A percentile compares a stretch with the other conserved stretches of the same genome.
phyloP scores from a whole-genome alignment of 2,797 vertebrate genomes.

The Harpagifer antarcticus region DNA sequence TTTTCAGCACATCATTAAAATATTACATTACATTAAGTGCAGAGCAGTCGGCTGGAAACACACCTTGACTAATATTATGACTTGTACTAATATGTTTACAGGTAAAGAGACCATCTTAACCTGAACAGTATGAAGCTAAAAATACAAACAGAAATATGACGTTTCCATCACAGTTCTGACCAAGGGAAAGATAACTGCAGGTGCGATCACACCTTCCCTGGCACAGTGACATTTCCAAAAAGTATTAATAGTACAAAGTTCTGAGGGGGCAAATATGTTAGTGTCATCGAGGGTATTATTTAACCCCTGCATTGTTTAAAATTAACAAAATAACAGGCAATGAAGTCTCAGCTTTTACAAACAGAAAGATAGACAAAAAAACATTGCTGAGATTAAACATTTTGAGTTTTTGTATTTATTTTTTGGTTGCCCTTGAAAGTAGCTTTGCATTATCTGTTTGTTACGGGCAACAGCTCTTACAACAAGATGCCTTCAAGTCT shows the following conservation, averaged over 20 bases:
- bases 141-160: slow-evolving; percentile 1
- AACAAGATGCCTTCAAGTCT: background rate
- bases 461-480: background rate
- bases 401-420: slow-evolving; percentile 9
- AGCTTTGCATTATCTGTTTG: slow-evolving; percentile 2
- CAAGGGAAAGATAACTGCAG: slow-evolving; percentile 10
- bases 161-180: slow-evolving; percentile 4
- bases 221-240: slow-evolving; percentile 51
- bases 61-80: background rate
- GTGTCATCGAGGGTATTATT: slow-evolving; percentile 37
- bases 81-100: background rate
- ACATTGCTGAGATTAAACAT: background rate
- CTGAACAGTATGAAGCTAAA: background rate
- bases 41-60: slow-evolving; percentile 2
- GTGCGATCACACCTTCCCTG: slow-evolving; percentile 18
- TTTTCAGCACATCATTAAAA: slow-evolving; percentile 1
- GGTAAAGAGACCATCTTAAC: background rate
- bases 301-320: slow-evolving; percentile 29
- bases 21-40: background rate
- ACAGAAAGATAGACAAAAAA: slow-evolving; percentile 7
- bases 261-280: slow-evolving; percentile 42
- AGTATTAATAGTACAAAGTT: slow-evolving; percentile 32
- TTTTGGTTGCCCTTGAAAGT: background rate
- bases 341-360: background rate
- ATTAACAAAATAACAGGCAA: background rate